Conservation (phyloP, 2,888 invertebrate species). For the Tipula unca region DNA sequence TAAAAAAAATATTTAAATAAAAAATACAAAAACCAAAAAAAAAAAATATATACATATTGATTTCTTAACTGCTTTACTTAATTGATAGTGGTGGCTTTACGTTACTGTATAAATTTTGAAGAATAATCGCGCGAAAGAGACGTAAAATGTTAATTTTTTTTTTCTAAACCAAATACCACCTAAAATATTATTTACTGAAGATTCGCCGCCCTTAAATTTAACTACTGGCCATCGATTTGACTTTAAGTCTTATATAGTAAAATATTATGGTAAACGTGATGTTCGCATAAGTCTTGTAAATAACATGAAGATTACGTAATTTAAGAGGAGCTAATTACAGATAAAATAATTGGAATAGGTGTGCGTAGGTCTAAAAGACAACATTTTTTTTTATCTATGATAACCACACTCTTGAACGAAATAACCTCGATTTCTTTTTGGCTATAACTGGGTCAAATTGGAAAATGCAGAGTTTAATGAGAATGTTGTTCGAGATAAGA, state of each 20-base stretch:
- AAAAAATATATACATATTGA: background rate
- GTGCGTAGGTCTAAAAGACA: background rate
- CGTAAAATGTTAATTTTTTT: background rate
- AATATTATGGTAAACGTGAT: background rate
- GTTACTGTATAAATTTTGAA: background rate
- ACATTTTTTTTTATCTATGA: background rate
- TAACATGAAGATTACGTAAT: background rate
- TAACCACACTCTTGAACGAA: background rate
- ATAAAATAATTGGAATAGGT: background rate
- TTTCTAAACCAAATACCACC: background rate
- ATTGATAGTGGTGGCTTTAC: background rate
- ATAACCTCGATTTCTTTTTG: constrained; percentile 8
- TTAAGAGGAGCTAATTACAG: background rate
- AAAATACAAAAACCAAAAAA: background rate
- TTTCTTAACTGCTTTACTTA: background rate
- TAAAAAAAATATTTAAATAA: background rate
- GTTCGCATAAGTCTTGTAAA: background rate
- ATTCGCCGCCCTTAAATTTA: background rate
- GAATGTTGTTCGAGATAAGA: constrained; percentile 8
- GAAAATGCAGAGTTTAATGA: background rate
- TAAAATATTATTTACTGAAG: background rate
- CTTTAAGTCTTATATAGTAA: background rate
- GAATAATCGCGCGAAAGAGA: background rate
- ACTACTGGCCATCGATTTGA: background rate
- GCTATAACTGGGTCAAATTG: background rate